phyloP scores from a whole-genome alignment of 2,888 invertebrate genomes.

The Lasioglossum marginatum region DNA sequence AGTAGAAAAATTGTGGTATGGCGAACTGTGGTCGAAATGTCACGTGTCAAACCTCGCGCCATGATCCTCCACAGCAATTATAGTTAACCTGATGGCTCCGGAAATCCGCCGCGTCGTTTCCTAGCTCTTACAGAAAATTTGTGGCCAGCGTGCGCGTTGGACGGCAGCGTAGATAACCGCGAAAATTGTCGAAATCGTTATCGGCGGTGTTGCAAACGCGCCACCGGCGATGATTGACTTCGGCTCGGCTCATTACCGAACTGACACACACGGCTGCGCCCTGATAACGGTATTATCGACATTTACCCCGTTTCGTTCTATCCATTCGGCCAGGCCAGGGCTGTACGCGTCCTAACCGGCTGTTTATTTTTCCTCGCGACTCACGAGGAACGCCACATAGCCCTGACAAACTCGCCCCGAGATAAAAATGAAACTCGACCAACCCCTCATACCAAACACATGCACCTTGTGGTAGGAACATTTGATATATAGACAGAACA shows the following conservation, averaged over 20 bases:
- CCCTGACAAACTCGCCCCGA: conserved; percentile 13
- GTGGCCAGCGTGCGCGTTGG: neutral
- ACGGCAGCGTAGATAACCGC: conserved; percentile 33
- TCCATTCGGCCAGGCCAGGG: neutral
- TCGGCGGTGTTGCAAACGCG: conserved; percentile 51
- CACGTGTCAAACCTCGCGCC: neutral
- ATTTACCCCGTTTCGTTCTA: conserved; percentile 44
- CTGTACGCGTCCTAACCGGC: conserved; percentile 33
- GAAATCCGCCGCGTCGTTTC: neutral
- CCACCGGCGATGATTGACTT: conserved; percentile 62
- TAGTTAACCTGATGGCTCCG: neutral
- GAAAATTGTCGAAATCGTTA: conserved; percentile 63
- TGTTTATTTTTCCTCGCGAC: conserved; percentile 37
- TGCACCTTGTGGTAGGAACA: neutral
- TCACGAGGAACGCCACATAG: conserved; percentile 4
- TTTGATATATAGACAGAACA: conserved; percentile 19
- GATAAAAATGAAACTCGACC: conserved; percentile 56
- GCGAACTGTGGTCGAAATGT: neutral
- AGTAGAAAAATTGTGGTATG: no score
- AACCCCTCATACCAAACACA: neutral
- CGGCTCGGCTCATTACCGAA: conserved; percentile 65
- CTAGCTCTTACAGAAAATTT: conserved; percentile 42
- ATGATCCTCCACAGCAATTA: neutral
- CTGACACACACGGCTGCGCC: conserved; percentile 57
- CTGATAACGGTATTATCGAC: conserved; percentile 69